Percentiles rank a stretch among this genome's conserved stretches.
These are phyloP conservation scores for Caranx ignobilis DNA, from an alignment of 2,113 vertebrate species.

Conservation along the genomic window DNA sequence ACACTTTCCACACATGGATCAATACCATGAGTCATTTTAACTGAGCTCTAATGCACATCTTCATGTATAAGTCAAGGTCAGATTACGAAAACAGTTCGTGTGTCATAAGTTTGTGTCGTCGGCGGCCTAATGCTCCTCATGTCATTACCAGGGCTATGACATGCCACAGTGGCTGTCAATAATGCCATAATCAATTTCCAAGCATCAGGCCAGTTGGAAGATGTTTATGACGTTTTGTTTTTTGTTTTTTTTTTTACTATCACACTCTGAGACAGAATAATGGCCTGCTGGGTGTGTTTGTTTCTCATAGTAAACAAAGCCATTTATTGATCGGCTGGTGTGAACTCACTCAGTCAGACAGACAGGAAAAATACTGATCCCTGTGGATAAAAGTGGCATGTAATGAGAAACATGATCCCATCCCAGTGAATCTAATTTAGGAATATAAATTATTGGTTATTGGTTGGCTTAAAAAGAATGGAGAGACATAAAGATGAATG, in stretches of 20 bases:
- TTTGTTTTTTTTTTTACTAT: constrained; percentile 42
- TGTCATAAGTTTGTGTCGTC: constrained; percentile 9
- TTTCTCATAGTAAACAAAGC: constrained; percentile 56
- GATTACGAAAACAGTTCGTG: background rate
- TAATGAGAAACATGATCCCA: constrained; percentile 65
- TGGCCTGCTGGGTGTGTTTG: constrained; percentile 61
- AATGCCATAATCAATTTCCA: constrained; percentile 64
- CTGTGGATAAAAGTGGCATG: constrained; percentile 13
- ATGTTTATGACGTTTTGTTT: constrained; percentile 64
- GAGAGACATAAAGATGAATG: constrained; percentile 15
- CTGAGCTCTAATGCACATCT: background rate
- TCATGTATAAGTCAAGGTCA: constrained; percentile 48
- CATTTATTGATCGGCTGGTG: constrained; percentile 61
- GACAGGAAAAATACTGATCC: constrained; percentile 32
- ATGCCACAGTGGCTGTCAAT: constrained; percentile 56
- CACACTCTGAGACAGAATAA: constrained; percentile 51
- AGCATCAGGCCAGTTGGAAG: constrained; percentile 56
- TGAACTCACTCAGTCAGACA: constrained; percentile 49
- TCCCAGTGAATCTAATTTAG: constrained; percentile 39
- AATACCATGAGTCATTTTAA: constrained; percentile 8
- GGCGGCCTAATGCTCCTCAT: constrained; percentile 24
- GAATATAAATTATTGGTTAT: constrained; percentile 39
- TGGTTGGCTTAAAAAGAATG: background rate
- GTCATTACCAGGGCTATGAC: constrained; percentile 30
- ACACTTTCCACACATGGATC: constrained; percentile 14